These are phyloP conservation scores for Agrochola circellaris DNA, from an alignment of 2,888 invertebrate species.

Conservation along the genomic window DNA sequence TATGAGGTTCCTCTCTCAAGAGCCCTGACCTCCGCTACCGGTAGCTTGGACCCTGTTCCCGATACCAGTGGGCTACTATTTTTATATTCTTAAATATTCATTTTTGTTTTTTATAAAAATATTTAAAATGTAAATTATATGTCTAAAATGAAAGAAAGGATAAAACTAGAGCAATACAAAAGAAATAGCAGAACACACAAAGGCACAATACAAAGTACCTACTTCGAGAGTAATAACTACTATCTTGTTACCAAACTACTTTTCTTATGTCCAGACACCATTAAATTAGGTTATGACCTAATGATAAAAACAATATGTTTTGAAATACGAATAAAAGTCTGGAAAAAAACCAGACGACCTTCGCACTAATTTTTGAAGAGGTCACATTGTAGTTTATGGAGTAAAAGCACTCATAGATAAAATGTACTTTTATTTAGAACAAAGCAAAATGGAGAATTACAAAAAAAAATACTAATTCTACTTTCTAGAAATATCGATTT, in stretches of 20 bases:
- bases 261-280: neutral
- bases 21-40: no score
- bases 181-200: no score
- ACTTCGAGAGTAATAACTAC: neutral
- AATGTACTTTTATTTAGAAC: neutral
- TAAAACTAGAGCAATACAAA: no score
- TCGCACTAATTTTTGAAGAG: slow-evolving; percentile 3
- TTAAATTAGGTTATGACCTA: neutral
- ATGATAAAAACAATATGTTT: neutral
- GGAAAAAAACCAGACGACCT: slow-evolving; percentile 2
- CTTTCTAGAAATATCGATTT: neutral
- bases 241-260: neutral
- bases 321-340: neutral
- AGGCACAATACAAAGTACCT: no score
- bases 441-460: neutral
- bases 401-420: neutral
- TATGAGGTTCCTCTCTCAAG: no score
- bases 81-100: no score
- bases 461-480: neutral
- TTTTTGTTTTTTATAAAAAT: no score
- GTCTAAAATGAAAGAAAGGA: no score
- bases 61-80: no score
- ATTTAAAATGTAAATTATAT: no score
- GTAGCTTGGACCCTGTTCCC: no score
- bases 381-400: neutral